Base-by-base conservation (phyloP, 2,113 vertebrate genomes). In the Pachycephala philippinensis region DNA sequence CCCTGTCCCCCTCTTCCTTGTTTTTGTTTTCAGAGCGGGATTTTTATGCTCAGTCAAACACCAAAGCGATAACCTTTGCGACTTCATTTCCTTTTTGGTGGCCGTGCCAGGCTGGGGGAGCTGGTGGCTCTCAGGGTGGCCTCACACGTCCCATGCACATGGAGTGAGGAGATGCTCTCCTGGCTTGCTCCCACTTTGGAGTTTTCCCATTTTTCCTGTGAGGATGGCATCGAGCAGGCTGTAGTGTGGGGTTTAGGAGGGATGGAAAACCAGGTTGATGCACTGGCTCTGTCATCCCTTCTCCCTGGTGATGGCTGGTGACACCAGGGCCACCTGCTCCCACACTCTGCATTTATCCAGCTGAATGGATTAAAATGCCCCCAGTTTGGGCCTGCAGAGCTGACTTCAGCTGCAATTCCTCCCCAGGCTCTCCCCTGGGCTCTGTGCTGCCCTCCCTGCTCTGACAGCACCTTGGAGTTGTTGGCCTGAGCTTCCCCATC, bases 71-170 rank as follows among this genome's bases (percentile, higher is more conserved):
- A 83, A 89, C 90, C 96, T 97, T 92, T 71, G 71, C 2, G 4
- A 61, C 49, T 92, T 83, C 68, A 16, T 84, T 94, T 83, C 88
- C 87, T 77, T 20, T 47, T 0, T 16, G 68, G 72, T 6, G 31
- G 79, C 82, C 0, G 8, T 31, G 81, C 78, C 2, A 28, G 63
- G 40, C 75, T 52, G 77, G 39, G 57, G 87, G 59, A 61, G 84
- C 39, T 16, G 91, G 91, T 92, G 91, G 91, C 68, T 80, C 47
- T 37, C 3, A 5, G 30, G 33, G 59, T 68, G 83, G 44, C 37
- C 44, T n/a, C 70, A 42, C 24, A 1, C 0, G 3, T 52, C 71
- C 60, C 8, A 0, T 20, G 49, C 5, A 31, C 1, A 11, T 7
- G 4, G 59, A 30, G 9, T 9, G 7, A 27, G 4, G 54, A 45